phyloP scores from a whole-genome alignment of 2,113 vertebrate species.

The Vidua macroura region DNA sequence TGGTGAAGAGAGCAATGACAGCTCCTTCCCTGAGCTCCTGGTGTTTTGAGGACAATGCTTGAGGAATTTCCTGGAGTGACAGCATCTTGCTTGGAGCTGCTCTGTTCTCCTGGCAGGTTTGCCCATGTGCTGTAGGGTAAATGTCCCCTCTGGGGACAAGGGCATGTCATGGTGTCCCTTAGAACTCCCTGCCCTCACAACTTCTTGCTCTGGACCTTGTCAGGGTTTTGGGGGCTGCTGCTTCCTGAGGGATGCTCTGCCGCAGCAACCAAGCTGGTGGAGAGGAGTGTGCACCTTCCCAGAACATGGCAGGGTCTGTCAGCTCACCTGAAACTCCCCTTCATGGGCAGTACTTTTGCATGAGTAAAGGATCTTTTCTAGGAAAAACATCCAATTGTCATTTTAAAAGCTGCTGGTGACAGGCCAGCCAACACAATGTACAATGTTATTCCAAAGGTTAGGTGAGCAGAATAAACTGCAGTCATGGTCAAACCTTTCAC shows the following conservation, averaged over 20 bases:
- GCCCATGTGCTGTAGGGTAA: fast-evolving
- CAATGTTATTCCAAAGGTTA: not conserved
- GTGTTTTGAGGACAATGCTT: fast-evolving
- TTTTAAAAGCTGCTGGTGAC: not conserved
- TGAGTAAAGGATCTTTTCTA: not conserved
- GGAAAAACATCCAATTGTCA: not conserved
- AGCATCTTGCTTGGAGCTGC: not conserved
- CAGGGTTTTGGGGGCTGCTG: not conserved
- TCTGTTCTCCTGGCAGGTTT: not conserved
- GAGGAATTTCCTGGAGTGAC: not conserved
- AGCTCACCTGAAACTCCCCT: not conserved
- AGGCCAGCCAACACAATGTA: not conserved
- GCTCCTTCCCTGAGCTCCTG: not conserved
- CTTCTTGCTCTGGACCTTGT: not conserved
- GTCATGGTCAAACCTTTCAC: not conserved
- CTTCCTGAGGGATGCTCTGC: not conserved
- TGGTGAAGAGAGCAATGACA: not conserved
- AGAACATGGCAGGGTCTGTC: not conserved
- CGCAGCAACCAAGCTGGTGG: fast-evolving
- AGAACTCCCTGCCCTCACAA: not conserved
- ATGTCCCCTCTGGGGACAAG: not conserved
- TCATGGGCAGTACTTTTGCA: not conserved
- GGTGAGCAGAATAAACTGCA: not conserved
- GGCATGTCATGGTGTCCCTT: fast-evolving
- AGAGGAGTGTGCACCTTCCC: not conserved